phyloP scores from a whole-genome alignment of 1,140 invertebrate species.

The Doryteuthis pealeii region DNA sequence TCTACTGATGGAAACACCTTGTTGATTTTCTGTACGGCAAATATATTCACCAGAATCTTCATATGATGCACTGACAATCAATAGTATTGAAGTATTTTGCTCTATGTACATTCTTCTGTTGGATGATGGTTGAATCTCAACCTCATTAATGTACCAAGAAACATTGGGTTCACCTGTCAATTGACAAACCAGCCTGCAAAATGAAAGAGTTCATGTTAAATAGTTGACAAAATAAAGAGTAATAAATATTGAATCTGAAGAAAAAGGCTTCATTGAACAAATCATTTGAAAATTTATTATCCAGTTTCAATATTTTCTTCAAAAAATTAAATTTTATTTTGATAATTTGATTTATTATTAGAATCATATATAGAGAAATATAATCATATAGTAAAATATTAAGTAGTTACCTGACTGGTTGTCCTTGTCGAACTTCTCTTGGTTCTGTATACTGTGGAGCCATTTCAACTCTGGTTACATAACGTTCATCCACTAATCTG shows the following conservation, averaged over 20 bases:
- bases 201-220: background rate
- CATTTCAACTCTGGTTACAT: slow-evolving; percentile 43
- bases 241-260: no score
- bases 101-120: slow-evolving; percentile 47
- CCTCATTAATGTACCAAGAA: slow-evolving; percentile 52
- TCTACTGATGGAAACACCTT: slow-evolving; percentile 52
- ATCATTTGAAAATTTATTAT: no score
- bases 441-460: slow-evolving; percentile 50
- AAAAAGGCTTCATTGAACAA: no score
- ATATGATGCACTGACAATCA: slow-evolving; percentile 49
- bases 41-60: slow-evolving; percentile 57
- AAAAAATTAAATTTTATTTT: no score
- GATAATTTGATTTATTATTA: no score
- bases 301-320: no score
- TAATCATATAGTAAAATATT: background rate
- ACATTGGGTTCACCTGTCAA: slow-evolving; percentile 49
- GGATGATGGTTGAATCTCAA: slow-evolving; percentile 38
- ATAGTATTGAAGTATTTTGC: slow-evolving; percentile 39
- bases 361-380: no score
- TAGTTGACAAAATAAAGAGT: no score
- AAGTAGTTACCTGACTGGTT: slow-evolving; percentile 47
- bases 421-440: slow-evolving; percentile 48
- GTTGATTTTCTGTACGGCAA: slow-evolving; percentile 53
- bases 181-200: slow-evolving; percentile 48
- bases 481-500: slow-evolving; percentile 38